Conservation (phyloP, 2,113 vertebrate species). For the Zosterops lateralis region DNA sequence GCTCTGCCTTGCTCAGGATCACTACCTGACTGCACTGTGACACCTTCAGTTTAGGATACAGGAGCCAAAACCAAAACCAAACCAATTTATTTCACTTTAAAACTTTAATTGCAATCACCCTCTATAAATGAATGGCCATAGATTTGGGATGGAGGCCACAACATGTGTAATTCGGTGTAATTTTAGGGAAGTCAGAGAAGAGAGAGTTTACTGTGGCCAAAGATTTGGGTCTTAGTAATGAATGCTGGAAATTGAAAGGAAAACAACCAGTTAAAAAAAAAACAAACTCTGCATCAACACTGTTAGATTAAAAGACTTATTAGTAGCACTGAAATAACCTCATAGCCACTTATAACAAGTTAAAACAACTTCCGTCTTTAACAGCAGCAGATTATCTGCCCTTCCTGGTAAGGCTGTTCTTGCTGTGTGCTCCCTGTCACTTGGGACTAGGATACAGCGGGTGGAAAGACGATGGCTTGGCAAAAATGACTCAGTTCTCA, state of each 20-base stretch:
- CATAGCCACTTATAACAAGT: background rate
- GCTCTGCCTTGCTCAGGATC: background rate
- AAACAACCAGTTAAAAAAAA: background rate
- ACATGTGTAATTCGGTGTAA: background rate
- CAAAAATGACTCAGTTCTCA: conserved; percentile 15
- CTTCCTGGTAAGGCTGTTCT: background rate
- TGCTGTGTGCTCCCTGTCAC: background rate
- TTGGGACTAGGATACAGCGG: background rate
- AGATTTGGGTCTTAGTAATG: background rate
- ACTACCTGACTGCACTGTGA: background rate
- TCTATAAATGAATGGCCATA: background rate
- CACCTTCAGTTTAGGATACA: background rate
- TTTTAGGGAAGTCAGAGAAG: background rate
- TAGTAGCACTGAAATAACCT: background rate
- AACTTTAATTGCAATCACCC: background rate
- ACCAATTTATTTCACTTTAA: background rate
- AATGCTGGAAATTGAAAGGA: background rate
- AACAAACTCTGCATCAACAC: background rate
- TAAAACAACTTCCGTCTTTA: background rate
- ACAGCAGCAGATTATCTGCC: background rate
- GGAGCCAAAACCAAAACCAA: background rate
- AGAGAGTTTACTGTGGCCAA: background rate
- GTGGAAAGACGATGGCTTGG: background rate
- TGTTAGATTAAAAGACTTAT: background rate
- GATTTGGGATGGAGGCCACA: background rate